Base-by-base conservation (phyloP, 2,113 vertebrate genomes). In the Kryptolebias marmoratus region DNA sequence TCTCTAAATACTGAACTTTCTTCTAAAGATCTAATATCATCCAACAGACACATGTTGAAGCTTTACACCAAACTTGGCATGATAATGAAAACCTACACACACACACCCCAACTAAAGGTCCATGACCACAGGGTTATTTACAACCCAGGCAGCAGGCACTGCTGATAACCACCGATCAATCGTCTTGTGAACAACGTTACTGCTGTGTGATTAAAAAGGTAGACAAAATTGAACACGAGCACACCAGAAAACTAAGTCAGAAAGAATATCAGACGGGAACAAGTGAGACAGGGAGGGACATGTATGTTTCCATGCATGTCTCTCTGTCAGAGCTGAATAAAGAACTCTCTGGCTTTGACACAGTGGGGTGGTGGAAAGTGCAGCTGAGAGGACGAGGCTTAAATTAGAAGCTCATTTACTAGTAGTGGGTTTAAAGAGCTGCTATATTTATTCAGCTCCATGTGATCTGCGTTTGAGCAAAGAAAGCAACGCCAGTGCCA, bases 381-480 rank as follows among this genome's bases (percentile, higher is more conserved):
- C 49, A 68, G 77, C 55, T 59, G 79, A 65, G 67, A 73, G 39
- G 36, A 52, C 0, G 4, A 50, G 61, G 68, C 64, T 82, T n/a
- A 47, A 92, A 84, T 88, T 88, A 91, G 87, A 86, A 83, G 57
- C 72, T 79, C 53, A 69, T 86, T 88, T 89, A 85, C 61, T 79
- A 74, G 79, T 52, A 63, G 70, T 28, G 0, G 52, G 68, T 84
- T 84, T 82, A 71, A 30, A 83, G 72, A 79, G 64, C 47, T 28
- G 70, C 85, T 93, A 93, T 87, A 90, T 90, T 89, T 93, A 91
- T 89, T 73, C 64, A 3, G 30, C 62, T 68, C 74, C 82, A 84
- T 85, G 86, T 89, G 85, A 90, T 73, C 65, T n/a, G 48, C 70
- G 75, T 73, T 82, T 81, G 71, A 66, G 77, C 72, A 85, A 81